Base-by-base conservation (phyloP, 1,140 invertebrate species). In the Heliconius melpomene region DNA sequence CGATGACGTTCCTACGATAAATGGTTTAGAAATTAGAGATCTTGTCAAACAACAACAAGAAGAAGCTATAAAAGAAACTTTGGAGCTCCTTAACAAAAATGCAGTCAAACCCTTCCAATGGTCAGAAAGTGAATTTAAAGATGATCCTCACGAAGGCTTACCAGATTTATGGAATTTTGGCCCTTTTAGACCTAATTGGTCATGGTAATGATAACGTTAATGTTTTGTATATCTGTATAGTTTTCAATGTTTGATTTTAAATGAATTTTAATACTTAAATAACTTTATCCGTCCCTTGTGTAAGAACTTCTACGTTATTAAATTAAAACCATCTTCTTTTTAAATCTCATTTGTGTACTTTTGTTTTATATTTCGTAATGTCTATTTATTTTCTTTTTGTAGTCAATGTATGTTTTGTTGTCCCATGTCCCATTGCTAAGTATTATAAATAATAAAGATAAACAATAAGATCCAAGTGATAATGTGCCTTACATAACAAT, bases 111-210 rank as follows among this genome's bases (percentile, higher is more conserved):
- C 94, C 0, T 95, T 95, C 79, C 86, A 91, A 80, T 95, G 94
- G 94, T 93, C 94, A 26, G 88, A 92, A 70, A 94, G 92, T 60
- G 86, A 87, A 52, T 95, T 91, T 78, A 79, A 87, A 11, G 87
- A 91, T 26, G 81, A 82, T 36, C 76, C 90, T 13, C 94, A 94
- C 57, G 83, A 83, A 75, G 90, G 90, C 9, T 85, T 94, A 8
- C 94, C 94, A 1, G 94, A 95, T 75, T 80, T 86, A 72, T 95
- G 94, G 94, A 89, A 87, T 36, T 95, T 95, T 82, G 87, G 87
- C 57, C 86, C 86, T 1, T 92, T 93, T 72, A 83, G 83, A 75
- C 93, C 92, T 13, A 85, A 87, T 75, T 95, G 93, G 93, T 91
- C 93, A 50, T 95, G 93, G 94, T 95, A 88, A 60, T 88, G 85